A percentile compares a stretch with the other conserved stretches of the same genome.
Evolutionary conservation across 2,797 vertebrate species (phyloP).

Genomic region (Enteromius afrohamiltoni): DNA sequence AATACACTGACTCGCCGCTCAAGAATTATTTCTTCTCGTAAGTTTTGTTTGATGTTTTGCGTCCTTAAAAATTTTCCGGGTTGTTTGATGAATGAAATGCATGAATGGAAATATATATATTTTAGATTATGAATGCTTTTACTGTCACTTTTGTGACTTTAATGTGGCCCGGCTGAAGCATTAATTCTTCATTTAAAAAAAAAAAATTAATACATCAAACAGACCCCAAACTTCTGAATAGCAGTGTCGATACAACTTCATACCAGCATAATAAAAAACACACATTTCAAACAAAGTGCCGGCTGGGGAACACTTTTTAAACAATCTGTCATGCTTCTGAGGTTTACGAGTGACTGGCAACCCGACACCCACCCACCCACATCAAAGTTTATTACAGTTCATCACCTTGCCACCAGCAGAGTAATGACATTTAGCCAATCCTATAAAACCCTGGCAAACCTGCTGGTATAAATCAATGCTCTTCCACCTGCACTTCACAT

Average conservation of each 20-base stretch:
- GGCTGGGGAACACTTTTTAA: constrained; percentile 11
- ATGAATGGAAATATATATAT: too few relatives aligned
- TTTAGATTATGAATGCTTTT: background rate
- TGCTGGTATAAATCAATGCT: constrained; percentile 81
- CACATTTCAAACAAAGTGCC: constrained; percentile 14
- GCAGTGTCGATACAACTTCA: background rate
- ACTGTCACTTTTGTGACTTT: background rate
- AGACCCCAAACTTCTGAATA: background rate
- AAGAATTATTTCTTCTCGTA: background rate
- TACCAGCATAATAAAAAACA: background rate
- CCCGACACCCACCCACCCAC: constrained; percentile 68
- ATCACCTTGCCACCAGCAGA: constrained; percentile 80
- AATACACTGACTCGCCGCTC: background rate
- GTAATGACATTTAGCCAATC: constrained; percentile 85
- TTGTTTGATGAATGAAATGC: background rate
- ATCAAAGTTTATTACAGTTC: constrained; percentile 84
- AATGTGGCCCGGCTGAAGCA: background rate
- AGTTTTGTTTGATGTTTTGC: background rate
- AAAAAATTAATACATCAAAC: background rate
- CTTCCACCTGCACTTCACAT: constrained; percentile 79
- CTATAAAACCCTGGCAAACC: constrained; percentile 82
- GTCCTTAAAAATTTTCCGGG: background rate
- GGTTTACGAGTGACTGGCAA: constrained; percentile 68
- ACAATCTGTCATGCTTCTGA: constrained; percentile 71
- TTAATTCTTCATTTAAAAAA: background rate